These are phyloP conservation scores for Nephrotoma flavescens DNA, from an alignment of 2,888 invertebrate genomes.

Conservation along the genomic window DNA sequence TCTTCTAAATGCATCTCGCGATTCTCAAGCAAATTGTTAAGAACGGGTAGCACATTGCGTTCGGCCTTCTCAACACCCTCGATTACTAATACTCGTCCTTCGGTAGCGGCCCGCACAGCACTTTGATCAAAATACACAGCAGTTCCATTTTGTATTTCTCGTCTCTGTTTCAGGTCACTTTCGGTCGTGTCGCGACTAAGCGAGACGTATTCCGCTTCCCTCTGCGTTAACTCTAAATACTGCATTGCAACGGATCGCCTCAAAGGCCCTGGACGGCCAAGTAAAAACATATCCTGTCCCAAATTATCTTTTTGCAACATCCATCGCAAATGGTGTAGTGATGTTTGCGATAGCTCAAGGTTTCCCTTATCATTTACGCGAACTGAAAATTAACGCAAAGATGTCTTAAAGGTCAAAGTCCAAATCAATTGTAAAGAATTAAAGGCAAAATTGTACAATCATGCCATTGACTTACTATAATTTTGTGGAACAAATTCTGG, in stretches of 20 bases:
- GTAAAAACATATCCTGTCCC: constrained; percentile 88
- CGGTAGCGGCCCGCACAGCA: constrained; percentile 80
- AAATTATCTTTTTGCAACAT: constrained; percentile 89
- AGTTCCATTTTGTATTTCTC: constrained; percentile 78
- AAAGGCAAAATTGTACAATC: background rate
- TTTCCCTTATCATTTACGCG: constrained; percentile 37
- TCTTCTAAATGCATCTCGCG: constrained; percentile 98
- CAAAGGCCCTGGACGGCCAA: constrained; percentile 75
- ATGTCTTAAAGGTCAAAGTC: constrained; percentile 9
- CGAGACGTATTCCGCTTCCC: constrained; percentile 87
- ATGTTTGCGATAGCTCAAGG: constrained; percentile 50
- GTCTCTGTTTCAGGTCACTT: constrained; percentile 86
- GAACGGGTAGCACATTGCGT: constrained; percentile 86
- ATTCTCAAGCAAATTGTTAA: constrained; percentile 93
- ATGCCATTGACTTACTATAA: constrained; percentile 21
- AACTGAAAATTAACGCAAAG: constrained; percentile 22
- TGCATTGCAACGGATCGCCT: constrained; percentile 73
- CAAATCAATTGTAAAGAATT: constrained; percentile 5
- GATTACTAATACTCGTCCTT: constrained; percentile 76
- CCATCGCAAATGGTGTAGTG: constrained; percentile 76
- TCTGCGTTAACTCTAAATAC: constrained; percentile 73
- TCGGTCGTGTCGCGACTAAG: constrained; percentile 93
- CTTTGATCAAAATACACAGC: constrained; percentile 92
- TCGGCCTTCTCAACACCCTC: constrained; percentile 98
- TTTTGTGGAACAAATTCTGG: constrained; percentile 66